These are phyloP conservation scores for Danio aesculapii DNA, from an alignment of 2,797 vertebrate species.

Conservation along the genomic window DNA sequence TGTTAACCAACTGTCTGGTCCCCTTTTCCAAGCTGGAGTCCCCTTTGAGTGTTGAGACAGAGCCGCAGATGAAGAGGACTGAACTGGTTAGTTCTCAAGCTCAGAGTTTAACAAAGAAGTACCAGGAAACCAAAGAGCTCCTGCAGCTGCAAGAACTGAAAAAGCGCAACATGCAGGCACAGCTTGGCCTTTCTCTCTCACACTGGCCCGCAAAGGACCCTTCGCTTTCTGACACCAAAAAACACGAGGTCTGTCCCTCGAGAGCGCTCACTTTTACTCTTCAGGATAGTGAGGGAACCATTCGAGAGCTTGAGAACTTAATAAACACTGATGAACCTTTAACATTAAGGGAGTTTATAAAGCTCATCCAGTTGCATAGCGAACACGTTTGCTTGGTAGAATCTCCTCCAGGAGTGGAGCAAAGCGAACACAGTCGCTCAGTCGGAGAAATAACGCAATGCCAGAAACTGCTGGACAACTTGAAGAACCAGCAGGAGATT, in stretches of 20 bases:
- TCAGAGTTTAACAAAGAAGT: conserved; percentile 88
- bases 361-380: conserved; percentile 70
- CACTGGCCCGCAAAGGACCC: conserved; percentile 77
- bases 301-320: conserved; percentile 78
- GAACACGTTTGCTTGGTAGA: conserved; percentile 47
- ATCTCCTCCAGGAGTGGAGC: conserved; percentile 60
- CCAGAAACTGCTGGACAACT: conserved; percentile 76
- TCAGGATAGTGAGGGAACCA: conserved; percentile 73
- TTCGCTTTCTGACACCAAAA: conserved; percentile 75
- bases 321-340: conserved; percentile 68
- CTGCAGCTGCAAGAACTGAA: conserved; percentile 87
- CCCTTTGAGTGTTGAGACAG: conserved; percentile 85
- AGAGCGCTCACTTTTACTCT: conserved; percentile 73
- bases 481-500: conserved; percentile 78
- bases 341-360: conserved; percentile 72
- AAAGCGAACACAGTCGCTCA: conserved; percentile 59
- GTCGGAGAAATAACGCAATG: conserved; percentile 56
- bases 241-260: conserved; percentile 67
- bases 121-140: conserved; percentile 89
- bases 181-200: conserved; percentile 85
- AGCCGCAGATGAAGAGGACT: conserved; percentile 84
- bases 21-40: conserved; percentile 89
- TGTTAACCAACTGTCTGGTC: conserved; percentile 90
- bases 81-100: conserved; percentile 88
- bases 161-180: conserved; percentile 87